These are phyloP conservation scores for Invenusta paracnida DNA, from an alignment of 2,888 invertebrate species.

Conservation along the genomic window DNA sequence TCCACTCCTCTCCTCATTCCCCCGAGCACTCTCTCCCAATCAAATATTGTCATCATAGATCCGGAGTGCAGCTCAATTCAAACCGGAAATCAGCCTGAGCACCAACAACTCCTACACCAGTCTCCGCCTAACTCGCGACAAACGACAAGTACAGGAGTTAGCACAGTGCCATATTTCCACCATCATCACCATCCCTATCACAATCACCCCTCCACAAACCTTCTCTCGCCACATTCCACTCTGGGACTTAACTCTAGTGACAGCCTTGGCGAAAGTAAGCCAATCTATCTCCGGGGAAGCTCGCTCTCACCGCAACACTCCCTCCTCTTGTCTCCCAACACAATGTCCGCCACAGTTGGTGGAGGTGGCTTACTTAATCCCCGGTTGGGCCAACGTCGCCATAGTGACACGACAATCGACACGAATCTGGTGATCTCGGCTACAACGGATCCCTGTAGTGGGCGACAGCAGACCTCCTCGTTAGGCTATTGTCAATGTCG, in stretches of 20 bases:
- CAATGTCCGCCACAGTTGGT: no score
- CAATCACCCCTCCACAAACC: no score
- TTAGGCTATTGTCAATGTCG: conserved; percentile 1
- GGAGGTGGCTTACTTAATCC: background rate
- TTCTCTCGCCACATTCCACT: background rate
- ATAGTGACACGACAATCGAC: conserved; percentile 21
- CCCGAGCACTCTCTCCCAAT: background rate
- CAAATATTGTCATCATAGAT: background rate
- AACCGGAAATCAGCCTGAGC: background rate
- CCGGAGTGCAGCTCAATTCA: background rate
- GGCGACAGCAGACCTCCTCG: background rate
- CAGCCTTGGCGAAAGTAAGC: background rate
- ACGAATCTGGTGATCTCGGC: background rate
- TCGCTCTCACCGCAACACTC: background rate
- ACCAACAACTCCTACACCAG: no score
- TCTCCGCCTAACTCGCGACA: no score
- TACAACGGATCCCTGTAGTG: background rate
- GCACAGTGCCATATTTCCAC: background rate
- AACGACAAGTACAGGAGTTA: background rate
- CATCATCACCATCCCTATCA: no score
- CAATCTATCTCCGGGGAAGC: background rate
- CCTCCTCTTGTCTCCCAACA: background rate
- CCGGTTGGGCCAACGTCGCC: conserved; percentile 24
- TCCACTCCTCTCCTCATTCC: background rate
- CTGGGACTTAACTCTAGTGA: background rate